These are phyloP conservation scores for Percopsis omiscomaycus DNA, from an alignment of 2,797 vertebrate species.

Conservation along the genomic window DNA sequence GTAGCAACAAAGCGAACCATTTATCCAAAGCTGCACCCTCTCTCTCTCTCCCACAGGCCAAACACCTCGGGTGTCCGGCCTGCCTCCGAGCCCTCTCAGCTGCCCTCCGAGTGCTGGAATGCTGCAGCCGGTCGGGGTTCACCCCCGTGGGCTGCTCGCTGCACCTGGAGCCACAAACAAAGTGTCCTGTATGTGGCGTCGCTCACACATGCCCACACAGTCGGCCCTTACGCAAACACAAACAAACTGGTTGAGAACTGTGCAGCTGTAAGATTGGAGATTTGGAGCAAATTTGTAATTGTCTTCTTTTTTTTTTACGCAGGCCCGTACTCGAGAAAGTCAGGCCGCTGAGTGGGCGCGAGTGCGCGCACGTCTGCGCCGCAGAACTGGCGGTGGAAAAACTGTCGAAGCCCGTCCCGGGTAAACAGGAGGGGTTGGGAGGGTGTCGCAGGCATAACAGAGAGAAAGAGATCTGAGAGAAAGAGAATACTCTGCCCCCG, in stretches of 20 bases:
- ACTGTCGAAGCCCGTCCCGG: constrained; percentile 21
- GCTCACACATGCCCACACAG: too few species aligned
- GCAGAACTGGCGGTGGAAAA: constrained; percentile 14
- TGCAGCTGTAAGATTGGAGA: constrained; percentile 12
- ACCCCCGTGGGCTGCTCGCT: constrained; percentile 28
- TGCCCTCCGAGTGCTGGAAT: constrained; percentile 31
- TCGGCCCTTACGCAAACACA: too few species aligned
- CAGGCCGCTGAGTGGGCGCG: background rate
- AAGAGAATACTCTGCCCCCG: constrained; percentile 51
- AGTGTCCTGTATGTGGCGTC: too few species aligned
- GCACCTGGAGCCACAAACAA: constrained; percentile 70
- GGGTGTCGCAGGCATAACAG: background rate
- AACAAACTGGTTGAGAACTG: constrained; percentile 7
- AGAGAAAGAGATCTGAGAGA: constrained; percentile 35
- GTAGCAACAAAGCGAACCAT: constrained; percentile 50
- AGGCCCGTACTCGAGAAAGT: constrained; percentile 10
- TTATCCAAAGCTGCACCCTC: constrained; percentile 38
- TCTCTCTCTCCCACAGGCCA: constrained; percentile 25
- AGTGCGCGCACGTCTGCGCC: background rate
- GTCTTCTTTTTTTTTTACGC: background rate
- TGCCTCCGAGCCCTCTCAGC: constrained; percentile 31
- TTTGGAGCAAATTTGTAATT: too few species aligned
- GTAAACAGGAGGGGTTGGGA: constrained; percentile 25
- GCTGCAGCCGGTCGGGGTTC: constrained; percentile 25
- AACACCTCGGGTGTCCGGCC: constrained; percentile 40